A percentile compares a stretch with the other conserved stretches of the same genome.
Evolutionary conservation across 1,140 invertebrate species (phyloP).

Genomic region (Matsumurasca onukii): DNA sequence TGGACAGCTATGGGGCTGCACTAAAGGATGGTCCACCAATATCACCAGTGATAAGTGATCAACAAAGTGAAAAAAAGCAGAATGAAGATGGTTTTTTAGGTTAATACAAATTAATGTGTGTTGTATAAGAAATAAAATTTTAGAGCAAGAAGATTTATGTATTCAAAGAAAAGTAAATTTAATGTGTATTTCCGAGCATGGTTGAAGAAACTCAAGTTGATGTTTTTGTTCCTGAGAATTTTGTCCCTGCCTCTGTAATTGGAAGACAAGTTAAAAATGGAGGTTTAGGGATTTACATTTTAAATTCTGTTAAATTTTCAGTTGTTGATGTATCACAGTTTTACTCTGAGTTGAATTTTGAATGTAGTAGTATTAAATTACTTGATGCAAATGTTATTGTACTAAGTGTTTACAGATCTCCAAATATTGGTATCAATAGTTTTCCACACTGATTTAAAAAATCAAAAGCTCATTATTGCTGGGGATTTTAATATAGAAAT

Average conservation of each 20-base stretch:
- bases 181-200: background rate
- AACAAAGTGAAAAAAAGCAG: slow-evolving; percentile 30
- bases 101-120: background rate
- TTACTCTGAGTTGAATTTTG: background rate
- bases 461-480: background rate
- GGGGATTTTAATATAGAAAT: background rate
- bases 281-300: background rate
- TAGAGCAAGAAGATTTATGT: background rate
- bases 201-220: background rate
- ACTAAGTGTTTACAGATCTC: background rate
- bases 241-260: background rate
- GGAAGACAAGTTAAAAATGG: background rate
- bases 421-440: background rate
- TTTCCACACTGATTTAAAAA: background rate
- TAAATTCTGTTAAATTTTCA: background rate
- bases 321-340: background rate
- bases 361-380: background rate
- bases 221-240: background rate
- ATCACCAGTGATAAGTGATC: too few species aligned
- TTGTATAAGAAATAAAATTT: background rate
- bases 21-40: too few species aligned
- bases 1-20: too few species aligned
- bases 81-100: background rate
- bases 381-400: background rate
- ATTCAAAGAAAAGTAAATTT: background rate